Percentiles rank a stretch among this genome's conserved stretches.
Conservation (phyloP, 1,140 invertebrate genomes). For the Bombus superbus region DNA sequence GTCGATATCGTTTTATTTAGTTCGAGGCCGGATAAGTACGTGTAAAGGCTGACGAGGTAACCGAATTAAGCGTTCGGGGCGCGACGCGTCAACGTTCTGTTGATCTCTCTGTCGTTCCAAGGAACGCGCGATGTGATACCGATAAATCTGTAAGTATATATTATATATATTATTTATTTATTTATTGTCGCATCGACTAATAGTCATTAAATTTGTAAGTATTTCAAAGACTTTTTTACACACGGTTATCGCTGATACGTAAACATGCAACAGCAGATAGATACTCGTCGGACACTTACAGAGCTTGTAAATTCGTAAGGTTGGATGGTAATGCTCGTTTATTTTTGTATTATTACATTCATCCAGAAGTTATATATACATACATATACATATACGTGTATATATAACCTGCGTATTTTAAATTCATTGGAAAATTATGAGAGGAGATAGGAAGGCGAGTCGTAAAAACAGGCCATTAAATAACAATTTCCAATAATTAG, state of each 20-base stretch:
- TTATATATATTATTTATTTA: neutral
- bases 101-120: neutral
- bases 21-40: neutral
- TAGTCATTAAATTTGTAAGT: neutral
- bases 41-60: neutral
- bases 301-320: neutral
- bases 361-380: neutral
- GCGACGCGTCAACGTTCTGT: neutral
- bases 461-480: no score
- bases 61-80: no score
- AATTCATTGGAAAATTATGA: neutral
- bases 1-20: constrained; percentile 3
- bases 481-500: neutral
- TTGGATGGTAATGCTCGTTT: neutral
- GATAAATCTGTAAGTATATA: constrained; percentile 13
- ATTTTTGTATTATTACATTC: neutral
- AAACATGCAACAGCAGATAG: neutral
- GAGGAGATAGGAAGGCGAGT: neutral
- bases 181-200: no score
- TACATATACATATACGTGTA: no score
- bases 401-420: no score
- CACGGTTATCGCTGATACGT: neutral
- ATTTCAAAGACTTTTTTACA: neutral
- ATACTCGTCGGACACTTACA: neutral
- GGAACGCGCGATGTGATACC: constrained; percentile 8